Evolutionary conservation across 1,140 invertebrate genomes (phyloP).

Genomic region (Cheumatopsyche charites): DNA sequence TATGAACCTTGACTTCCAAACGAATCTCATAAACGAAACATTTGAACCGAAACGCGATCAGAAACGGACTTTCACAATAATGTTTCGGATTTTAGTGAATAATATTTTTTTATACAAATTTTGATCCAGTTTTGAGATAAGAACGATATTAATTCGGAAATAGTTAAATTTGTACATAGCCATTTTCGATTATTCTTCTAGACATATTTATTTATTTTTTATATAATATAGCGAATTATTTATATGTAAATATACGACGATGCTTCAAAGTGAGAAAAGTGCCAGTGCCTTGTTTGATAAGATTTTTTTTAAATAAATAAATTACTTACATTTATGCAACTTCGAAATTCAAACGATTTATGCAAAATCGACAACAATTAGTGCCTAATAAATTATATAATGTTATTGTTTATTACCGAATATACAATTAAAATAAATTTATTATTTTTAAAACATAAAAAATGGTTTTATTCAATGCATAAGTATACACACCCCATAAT

Average conservation of each 20-base stretch:
- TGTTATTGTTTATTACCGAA: slow-evolving; percentile 18
- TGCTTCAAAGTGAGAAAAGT: slow-evolving; percentile 23
- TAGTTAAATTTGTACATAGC: slow-evolving; percentile 19
- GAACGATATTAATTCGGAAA: background rate
- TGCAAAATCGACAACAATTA: slow-evolving; percentile 4
- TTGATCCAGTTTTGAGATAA: background rate
- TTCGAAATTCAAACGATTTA: background rate
- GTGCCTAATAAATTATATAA: slow-evolving; percentile 17
- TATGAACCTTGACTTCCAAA: slow-evolving; percentile 6
- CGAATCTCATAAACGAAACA: too few relatives aligned
- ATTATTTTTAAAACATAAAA: slow-evolving; percentile 7
- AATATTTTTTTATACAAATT: background rate
- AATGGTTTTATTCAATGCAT: background rate
- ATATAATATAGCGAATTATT: slow-evolving; percentile 20
- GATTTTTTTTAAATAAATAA: slow-evolving; percentile 22
- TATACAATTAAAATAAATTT: slow-evolving; percentile 31
- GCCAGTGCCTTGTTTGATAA: slow-evolving; percentile 35
- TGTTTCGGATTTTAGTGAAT: too few relatives aligned
- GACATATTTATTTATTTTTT: slow-evolving; percentile 26
- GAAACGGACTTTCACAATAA: too few relatives aligned
- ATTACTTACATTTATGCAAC: too few relatives aligned
- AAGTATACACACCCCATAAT: background rate
- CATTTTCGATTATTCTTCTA: background rate
- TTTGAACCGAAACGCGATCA: too few relatives aligned
- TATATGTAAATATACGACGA: slow-evolving; percentile 25